Conservation (phyloP, 2,113 vertebrate species). For the Microtus montanus region DNA sequence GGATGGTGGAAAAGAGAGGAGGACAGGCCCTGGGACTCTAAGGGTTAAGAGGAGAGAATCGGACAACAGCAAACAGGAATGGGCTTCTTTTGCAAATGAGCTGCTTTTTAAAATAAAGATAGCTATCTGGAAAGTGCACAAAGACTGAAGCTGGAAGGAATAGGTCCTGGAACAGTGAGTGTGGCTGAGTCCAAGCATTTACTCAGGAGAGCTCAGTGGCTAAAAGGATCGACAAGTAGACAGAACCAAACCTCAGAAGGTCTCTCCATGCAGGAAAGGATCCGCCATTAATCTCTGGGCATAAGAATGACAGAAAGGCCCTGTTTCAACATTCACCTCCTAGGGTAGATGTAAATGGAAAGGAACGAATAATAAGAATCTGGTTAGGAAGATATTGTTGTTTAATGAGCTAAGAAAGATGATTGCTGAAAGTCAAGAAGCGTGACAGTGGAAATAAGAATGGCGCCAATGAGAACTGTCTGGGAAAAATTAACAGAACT, state of each 20-base stretch:
- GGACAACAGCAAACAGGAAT: neutral
- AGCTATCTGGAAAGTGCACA: neutral
- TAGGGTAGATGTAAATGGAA: neutral
- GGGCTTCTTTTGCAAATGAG: neutral
- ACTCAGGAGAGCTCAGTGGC: neutral
- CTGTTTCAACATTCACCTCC: conserved; percentile 2
- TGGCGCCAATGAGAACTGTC: neutral
- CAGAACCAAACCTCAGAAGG: neutral
- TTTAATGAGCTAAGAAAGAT: conserved; percentile 41
- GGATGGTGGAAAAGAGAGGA: neutral
- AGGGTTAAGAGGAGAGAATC: neutral
- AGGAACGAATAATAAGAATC: conserved; percentile 9
- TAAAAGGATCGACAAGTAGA: neutral
- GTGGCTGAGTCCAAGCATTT: neutral
- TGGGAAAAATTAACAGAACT: neutral
- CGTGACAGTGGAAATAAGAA: conserved; percentile 2
- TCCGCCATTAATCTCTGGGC: neutral
- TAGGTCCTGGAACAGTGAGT: neutral
- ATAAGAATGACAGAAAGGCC: neutral
- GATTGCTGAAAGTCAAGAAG: neutral
- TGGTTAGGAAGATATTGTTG: conserved; percentile 49
- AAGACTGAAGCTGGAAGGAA: neutral
- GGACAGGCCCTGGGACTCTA: neutral
- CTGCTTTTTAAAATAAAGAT: conserved; percentile 37
- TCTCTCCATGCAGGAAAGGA: neutral